Evolutionary conservation across 2,888 invertebrate genomes (phyloP), one percentile per base, ranked within the genome.

Genomic region (Abrostola triplasia): DNA sequence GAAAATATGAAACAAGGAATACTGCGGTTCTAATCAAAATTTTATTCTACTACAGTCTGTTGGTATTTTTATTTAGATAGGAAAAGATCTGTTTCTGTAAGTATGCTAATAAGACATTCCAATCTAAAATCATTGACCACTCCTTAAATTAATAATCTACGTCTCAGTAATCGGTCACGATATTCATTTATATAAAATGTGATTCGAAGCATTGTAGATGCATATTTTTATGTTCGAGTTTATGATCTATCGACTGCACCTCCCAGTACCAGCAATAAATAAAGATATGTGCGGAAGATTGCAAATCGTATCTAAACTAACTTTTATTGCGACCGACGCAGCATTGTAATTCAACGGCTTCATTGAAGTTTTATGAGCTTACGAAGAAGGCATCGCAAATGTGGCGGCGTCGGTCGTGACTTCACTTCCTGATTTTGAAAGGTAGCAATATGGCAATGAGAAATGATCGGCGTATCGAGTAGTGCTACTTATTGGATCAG

Each of bases 311-410:
- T 86, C 83, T 88, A 83, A 88, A 90, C 88, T 83, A 85, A 84
- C 84, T 88, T 90, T 88, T 88, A 89, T 87, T 83, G 85, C 83
- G 78, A 74, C 84, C 71, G 68, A 73, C 74, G 63, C 76, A 84
- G 89, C 89, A 91, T 93, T 91, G 85, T 87, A 91, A 93, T 92
- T 90, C 90, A 85, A 89, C 90, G 93, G 92, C 87, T 84, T 88
- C 83, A 92, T 92, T 92, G 92, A 93, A 91, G 89, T 93, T 93
- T 93, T 92, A 93, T 89, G 88, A 89, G 87, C 82, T 88, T 88
- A 90, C 91, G 85, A 88, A 88, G 90, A 90, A 90, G 91, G 92
- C 90, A 92, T 92, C 84, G 90, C 90, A 85, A 90, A 90, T 91
- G 88, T 83, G 85, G 55, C 68, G 66, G 72, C 74, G 67, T 70